Conservation (phyloP, 2,888 invertebrate species). For the Calliphora vomitoria region DNA sequence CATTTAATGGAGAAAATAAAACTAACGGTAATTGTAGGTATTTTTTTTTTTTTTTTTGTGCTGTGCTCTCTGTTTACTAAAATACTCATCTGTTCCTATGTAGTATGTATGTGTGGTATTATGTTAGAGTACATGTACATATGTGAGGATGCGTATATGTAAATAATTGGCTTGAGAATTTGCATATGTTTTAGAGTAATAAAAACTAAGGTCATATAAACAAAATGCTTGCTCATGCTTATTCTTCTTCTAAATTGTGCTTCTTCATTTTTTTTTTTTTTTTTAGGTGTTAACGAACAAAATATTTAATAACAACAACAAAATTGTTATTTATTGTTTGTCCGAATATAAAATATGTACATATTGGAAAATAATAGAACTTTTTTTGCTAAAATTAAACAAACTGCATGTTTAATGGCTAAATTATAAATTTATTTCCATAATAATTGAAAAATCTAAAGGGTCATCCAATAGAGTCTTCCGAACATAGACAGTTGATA, state of each 20-base stretch:
- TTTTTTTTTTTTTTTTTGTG: background rate
- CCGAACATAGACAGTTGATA: no score
- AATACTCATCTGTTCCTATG: background rate
- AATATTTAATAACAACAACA: background rate
- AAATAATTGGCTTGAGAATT: slow-evolving; percentile 61
- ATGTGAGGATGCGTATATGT: background rate
- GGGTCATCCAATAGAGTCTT: no score
- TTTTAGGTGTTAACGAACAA: slow-evolving; percentile 3
- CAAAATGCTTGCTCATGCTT: slow-evolving; percentile 45
- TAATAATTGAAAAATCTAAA: no score
- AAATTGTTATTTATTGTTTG: background rate
- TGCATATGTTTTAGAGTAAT: slow-evolving; percentile 70
- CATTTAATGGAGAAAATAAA: background rate
- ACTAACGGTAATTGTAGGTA: slow-evolving; percentile 4
- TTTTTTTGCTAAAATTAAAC: no score
- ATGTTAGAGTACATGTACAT: background rate
- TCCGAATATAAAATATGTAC: background rate
- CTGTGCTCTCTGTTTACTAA: background rate
- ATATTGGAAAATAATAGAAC: no score
- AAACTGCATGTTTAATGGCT: no score
- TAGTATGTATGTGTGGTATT: background rate
- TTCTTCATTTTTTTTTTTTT: background rate
- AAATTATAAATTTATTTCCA: no score
- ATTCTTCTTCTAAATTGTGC: background rate
- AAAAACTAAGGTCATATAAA: slow-evolving; percentile 70